Base-by-base conservation (phyloP, 2,888 invertebrate species). In the Syrista parreyssii region DNA sequence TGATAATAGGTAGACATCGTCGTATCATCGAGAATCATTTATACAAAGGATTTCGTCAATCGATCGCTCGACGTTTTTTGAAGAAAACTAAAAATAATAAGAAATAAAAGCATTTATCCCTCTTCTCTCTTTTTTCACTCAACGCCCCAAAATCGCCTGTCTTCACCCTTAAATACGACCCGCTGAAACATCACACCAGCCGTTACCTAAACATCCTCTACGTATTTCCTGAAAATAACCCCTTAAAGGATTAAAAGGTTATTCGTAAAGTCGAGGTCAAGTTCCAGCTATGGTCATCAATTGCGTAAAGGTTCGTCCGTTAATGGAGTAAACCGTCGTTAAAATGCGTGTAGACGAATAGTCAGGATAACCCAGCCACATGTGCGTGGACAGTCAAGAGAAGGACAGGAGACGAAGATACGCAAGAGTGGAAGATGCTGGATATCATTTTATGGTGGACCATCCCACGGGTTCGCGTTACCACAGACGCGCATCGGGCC, bases 281-380 rank as follows among this genome's bases (percentile, higher is more conserved):
- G 55, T 23, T 15, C 23, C 55, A 55, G 1, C 55, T 55, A 55
- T 23, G 55, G 15, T 23, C 23, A 55, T 55, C 55, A 55, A 55
- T 55, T 55, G 55, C 23, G 23, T 15, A 23, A 55, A 55, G 55
- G 85, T 86, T 85, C 85, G 86, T 86, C 81, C 86, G 89, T 88
- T 90, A 90, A 89, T 90, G 88, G 88, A 89, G 88, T 89, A 89
- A 90, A 90, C 88, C 87, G 88, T 86, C 87, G 85, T 86, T 89
- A 86, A 87, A 90, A 87, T 87, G 86, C 55, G 23, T 55, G 55
- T 23, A 9, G 23, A 23, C 9, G 1, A 23, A 55, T 55, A 55
- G 23, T 55, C 55, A 55, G 2, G 55, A 23, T 23, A 55, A 15
- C 15, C 40, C 40, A 15, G 23, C 9, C 55, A 55, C 55, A 55